A percentile compares a stretch with the other conserved stretches of the same genome.
Evolutionary conservation across 1,140 invertebrate species (phyloP).

Genomic region (Drosophila repleta): DNA sequence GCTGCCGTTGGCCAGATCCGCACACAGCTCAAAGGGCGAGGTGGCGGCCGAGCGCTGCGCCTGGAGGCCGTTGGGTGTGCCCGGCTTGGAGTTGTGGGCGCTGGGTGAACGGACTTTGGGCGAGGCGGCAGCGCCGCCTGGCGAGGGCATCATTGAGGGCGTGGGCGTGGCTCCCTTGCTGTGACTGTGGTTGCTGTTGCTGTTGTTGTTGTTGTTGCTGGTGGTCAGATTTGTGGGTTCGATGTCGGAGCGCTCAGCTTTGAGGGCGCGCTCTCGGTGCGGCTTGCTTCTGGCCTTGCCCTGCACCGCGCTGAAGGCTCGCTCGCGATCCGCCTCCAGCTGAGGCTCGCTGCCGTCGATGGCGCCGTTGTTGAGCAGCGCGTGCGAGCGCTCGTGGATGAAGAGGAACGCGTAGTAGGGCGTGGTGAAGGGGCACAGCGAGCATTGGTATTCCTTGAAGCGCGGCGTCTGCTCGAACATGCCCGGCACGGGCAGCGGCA

Average conservation of each 20-base stretch:
- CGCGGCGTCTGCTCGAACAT: slow-evolving; percentile 84
- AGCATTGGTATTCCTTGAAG: slow-evolving; percentile 93
- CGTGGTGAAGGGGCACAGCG: slow-evolving; percentile 94
- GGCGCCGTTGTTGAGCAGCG: slow-evolving; percentile 67
- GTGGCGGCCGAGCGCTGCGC: slow-evolving; percentile 67
- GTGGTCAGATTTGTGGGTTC: slow-evolving; percentile 69
- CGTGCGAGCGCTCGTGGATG: slow-evolving; percentile 94
- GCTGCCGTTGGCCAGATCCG: slow-evolving; percentile 64
- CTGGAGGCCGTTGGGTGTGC: slow-evolving; percentile 48
- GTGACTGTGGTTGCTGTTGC: slow-evolving; percentile 17
- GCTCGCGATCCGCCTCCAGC: slow-evolving; percentile 22
- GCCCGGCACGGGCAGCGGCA: slow-evolving; percentile 83
- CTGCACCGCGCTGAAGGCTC: slow-evolving; percentile 20
- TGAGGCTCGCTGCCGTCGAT: slow-evolving; percentile 52
- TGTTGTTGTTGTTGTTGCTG: slow-evolving; percentile 20
- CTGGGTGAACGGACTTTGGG: slow-evolving; percentile 37
- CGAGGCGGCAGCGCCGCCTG: slow-evolving; percentile 21
- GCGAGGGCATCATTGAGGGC: slow-evolving; percentile 34
- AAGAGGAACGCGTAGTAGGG: slow-evolving; percentile 94
- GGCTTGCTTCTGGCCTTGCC: slow-evolving; percentile 32
- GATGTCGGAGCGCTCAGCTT: slow-evolving; percentile 20
- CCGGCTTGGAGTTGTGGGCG: slow-evolving; percentile 16
- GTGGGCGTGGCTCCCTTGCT: slow-evolving; percentile 40
- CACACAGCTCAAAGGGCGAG: slow-evolving; percentile 67
- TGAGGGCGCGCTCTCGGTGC: slow-evolving; percentile 17